A percentile compares a stretch with the other conserved stretches of the same genome.
Conservation (phyloP, 2,113 vertebrate species). For the Cheilinus undulatus region DNA sequence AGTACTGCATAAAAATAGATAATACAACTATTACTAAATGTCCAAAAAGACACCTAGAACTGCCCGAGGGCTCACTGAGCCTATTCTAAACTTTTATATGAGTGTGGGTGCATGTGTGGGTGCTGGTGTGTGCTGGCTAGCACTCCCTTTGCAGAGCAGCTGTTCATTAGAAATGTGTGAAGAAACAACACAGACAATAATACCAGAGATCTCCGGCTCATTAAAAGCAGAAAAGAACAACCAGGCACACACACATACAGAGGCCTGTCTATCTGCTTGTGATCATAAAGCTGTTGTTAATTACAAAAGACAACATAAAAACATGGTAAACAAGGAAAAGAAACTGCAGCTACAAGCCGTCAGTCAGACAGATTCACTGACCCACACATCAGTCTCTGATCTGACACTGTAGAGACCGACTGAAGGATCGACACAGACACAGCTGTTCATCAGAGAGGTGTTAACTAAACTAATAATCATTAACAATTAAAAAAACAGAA, state of each 20-base stretch:
- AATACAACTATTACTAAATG: not conserved
- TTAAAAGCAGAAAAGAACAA: conserved; percentile 72
- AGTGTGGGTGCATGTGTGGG: conserved; percentile 2
- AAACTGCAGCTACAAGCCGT: conserved; percentile 36
- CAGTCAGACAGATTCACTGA: conserved; percentile 67
- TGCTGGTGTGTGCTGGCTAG: conserved; percentile 23
- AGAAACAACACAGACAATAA: conserved; percentile 61
- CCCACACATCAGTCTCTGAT: conserved; percentile 38
- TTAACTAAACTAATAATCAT: conserved; percentile 67
- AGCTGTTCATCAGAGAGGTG: conserved; percentile 74
- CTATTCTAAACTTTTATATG: conserved; percentile 3
- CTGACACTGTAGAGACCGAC: conserved; percentile 5
- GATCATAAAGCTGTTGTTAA: conserved; percentile 58
- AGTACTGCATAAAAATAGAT: not conserved
- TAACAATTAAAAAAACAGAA: conserved; percentile 47
- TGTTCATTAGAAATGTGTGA: conserved; percentile 76
- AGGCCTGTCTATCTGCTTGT: conserved; percentile 31
- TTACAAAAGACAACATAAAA: conserved; percentile 65
- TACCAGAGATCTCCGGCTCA: conserved; percentile 59
- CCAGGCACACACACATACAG: conserved; percentile 26
- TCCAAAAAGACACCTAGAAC: not conserved
- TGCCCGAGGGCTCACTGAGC: not conserved
- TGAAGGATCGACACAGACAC: conserved; percentile 27
- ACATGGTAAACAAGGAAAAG: conserved; percentile 57
- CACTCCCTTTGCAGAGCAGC: conserved; percentile 58